Conservation (phyloP, 2,888 invertebrate genomes). For the Caenorhabditis imperialis region DNA sequence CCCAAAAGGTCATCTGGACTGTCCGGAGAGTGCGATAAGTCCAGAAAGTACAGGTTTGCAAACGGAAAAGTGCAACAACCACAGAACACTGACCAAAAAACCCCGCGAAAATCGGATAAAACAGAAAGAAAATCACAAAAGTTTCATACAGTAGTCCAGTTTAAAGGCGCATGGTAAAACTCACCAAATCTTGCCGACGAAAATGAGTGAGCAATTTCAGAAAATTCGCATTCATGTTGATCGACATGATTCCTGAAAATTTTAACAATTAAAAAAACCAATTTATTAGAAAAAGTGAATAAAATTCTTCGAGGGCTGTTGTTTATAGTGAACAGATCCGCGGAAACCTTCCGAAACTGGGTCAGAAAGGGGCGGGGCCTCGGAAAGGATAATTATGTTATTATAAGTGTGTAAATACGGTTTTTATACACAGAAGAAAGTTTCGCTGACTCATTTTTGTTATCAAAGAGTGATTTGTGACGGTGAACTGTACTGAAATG, state of each 20-base stretch:
- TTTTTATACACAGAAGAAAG: background rate
- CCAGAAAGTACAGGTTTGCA: no score
- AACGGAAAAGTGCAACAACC: background rate
- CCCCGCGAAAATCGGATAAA: no score
- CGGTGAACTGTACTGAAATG: background rate
- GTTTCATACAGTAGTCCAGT: no score
- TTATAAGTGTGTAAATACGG: background rate
- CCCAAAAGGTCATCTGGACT: no score
- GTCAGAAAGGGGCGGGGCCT: background rate
- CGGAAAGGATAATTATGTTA: background rate
- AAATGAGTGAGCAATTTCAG: conserved; percentile 73
- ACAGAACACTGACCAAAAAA: no score
- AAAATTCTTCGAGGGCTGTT: background rate
- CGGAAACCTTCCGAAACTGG: background rate
- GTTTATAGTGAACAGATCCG: background rate
- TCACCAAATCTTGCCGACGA: conserved; percentile 74
- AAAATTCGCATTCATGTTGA: conserved; percentile 75
- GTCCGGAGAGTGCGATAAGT: no score
- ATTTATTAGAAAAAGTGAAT: background rate
- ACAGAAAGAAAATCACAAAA: no score
- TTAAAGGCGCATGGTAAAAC: no score
- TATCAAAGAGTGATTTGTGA: conserved; percentile 1
- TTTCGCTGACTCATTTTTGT: background rate
- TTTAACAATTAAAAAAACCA: background rate
- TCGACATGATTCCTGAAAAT: conserved; percentile 70